Evolutionary conservation across 2,888 invertebrate genomes (phyloP).

Genomic region (Oligia fasciuncula): DNA sequence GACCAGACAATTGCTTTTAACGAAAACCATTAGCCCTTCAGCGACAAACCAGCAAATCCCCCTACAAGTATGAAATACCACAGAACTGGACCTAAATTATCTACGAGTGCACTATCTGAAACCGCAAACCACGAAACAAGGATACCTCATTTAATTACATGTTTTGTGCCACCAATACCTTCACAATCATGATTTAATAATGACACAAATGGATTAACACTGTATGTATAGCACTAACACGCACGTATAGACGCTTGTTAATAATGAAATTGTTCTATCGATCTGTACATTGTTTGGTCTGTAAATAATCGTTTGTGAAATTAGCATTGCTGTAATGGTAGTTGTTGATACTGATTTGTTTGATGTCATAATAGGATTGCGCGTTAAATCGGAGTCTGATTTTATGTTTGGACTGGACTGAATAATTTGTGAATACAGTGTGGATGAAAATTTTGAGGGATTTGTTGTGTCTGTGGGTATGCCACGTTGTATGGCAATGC

Average conservation of each 20-base stretch:
- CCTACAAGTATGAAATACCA: slow-evolving; percentile 28
- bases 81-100: slow-evolving; percentile 49
- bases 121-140: slow-evolving; percentile 66
- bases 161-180: slow-evolving; percentile 64
- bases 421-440: background rate
- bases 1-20: slow-evolving; percentile 25
- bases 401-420: slow-evolving; percentile 9
- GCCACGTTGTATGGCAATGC: background rate
- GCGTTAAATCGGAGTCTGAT: slow-evolving; percentile 12
- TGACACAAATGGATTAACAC: slow-evolving; percentile 79
- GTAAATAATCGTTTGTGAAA: slow-evolving; percentile 59
- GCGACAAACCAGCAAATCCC: slow-evolving; percentile 7
- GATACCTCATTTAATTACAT: slow-evolving; percentile 74
- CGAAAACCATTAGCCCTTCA: slow-evolving; percentile 26
- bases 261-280: slow-evolving; percentile 71
- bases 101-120: slow-evolving; percentile 43
- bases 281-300: slow-evolving; percentile 46
- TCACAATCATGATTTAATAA: slow-evolving; percentile 80
- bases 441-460: background rate
- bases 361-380: slow-evolving; percentile 37
- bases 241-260: slow-evolving; percentile 66
- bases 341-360: slow-evolving; percentile 46
- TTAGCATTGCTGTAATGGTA: slow-evolving; percentile 38
- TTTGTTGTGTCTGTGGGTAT: background rate
- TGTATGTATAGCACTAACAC: slow-evolving; percentile 66